Evolutionary conservation across 2,113 vertebrate species (phyloP), one percentile per base, ranked within the genome.

Genomic region (Myotis davidii): DNA sequence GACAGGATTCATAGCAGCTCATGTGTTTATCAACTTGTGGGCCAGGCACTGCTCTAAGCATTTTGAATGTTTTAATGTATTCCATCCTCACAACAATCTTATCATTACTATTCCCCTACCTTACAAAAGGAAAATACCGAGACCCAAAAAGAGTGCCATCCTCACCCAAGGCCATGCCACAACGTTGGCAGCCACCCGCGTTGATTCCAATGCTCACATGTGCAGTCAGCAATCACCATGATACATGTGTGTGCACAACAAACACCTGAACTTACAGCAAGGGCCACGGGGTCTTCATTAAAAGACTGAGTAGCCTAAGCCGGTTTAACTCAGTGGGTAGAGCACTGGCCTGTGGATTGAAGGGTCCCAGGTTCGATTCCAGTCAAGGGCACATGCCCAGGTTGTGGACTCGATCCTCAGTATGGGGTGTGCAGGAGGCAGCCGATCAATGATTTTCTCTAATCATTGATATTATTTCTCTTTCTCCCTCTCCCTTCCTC

Each of bases 191-290:
- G n/a, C 48, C 29, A n/a, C 34, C 45, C 48, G 21, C 42, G 76
- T 20, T 50, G 34, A 59, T 74, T 48, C 32, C 70, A 37, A 72
- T 84, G 37, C 39, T 65, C 59, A 16, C 3, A 0, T 2, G 7
- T 16, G 23, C 32, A 21, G 0, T 59, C 29, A n/a, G 61, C 56
- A n/a, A 0, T 69, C 45, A 37, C 27, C 6, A 3, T 8, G 27
- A 27, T 67, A 25, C 50, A 1, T 18, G 2, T 4, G 29, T n/a
- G 11, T 37, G 29, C 16, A 1, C 5, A 1, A 3, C 59, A 20
- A 20, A 29, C 0, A 11, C 32, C 65, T 42, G 34, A 29, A 14
- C 27, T 34, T 9, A 12, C 5, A 13, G 76, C 16, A 29, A 25
- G 9, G 11, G 42, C 18, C 69, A n/a, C 23, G 5, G 29, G 42